Evolutionary conservation across 2,888 invertebrate species (phyloP), one percentile per base, ranked within the genome.

Genomic region (Nephrotoma flavescens): DNA sequence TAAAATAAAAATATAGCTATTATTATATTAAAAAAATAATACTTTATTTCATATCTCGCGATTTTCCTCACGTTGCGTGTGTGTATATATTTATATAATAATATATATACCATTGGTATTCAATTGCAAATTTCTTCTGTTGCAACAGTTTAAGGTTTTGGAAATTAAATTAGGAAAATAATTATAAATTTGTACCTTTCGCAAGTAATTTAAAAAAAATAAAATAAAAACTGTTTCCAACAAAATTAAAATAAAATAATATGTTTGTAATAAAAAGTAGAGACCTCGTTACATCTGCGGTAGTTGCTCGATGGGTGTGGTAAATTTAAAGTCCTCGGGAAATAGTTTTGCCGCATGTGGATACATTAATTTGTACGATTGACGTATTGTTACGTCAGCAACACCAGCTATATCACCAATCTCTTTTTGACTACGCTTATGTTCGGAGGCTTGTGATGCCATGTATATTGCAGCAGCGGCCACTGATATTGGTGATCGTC

Each of bases 381-480:
- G 98, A 42, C 98, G 93, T 89, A 99, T 99, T 0, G 99, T 99
- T 12, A 98, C 98, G 91, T 99, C 99, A 3, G 99, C 99, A 0
- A 98, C 99, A 52, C 99, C 99, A 47, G 99, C 98, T 89, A 99
- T 97, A 90, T 99, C 99, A 0, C 99, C 98, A 89, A 99, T 99
- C 92, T 99, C 99, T 91, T 98, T 98, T 91, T 98, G 98, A 88
- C 97, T 97, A 89, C 97, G 95, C 97, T 99, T 99, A 90, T 97
- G 96, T 89, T 97, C 97, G 0, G 97, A 98, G 0, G 98, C 98
- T 95, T 98, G 99, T 12, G 98, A 98, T 2, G 99, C 99, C 99
- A 99, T 99, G 90, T 99, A 99, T 90, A 99, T 99, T 86, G 99
- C 99, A 86, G 99, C 99, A 6, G 99, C 99, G 0, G 99, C 98